phyloP scores from a whole-genome alignment of 2,797 vertebrate species.

The Morelia viridis region DNA sequence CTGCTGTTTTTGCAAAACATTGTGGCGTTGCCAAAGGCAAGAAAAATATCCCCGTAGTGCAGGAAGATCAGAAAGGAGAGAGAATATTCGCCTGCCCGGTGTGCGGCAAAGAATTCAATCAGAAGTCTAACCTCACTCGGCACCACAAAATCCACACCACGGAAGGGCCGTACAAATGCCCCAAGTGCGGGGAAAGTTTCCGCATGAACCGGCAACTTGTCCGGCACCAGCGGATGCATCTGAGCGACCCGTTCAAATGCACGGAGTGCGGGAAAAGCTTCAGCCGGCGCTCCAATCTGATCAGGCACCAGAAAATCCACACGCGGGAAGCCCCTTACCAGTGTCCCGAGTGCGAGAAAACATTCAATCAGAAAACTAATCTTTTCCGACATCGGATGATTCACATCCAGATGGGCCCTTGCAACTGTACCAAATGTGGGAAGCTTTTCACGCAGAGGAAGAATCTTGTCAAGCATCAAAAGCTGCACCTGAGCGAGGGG shows the following conservation, averaged over 20 bases:
- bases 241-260: slow-evolving; percentile 49
- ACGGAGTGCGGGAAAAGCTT: slow-evolving; percentile 76
- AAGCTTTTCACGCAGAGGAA: slow-evolving; percentile 42
- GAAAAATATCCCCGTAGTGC: not conserved
- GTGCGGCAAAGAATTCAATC: slow-evolving; percentile 46
- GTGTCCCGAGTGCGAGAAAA: slow-evolving; percentile 81
- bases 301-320: slow-evolving; percentile 84
- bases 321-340: slow-evolving; percentile 80
- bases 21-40: accelerated
- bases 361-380: slow-evolving; percentile 86
- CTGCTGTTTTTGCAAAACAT: not conserved
- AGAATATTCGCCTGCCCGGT: slow-evolving; percentile 35
- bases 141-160: slow-evolving; percentile 52
- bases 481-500: slow-evolving; percentile 42
- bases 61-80: not conserved
- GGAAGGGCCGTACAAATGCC: slow-evolving; percentile 23
- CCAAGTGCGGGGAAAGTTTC: slow-evolving; percentile 45
- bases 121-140: slow-evolving; percentile 53
- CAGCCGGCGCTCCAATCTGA: slow-evolving; percentile 83
- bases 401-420: slow-evolving; percentile 72
- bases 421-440: slow-evolving; percentile 55
- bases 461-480: slow-evolving; percentile 45
- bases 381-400: slow-evolving; percentile 82
- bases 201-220: slow-evolving; percentile 33
- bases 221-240: slow-evolving; percentile 37